Conservation (phyloP, 1,140 invertebrate species). For the Ditylenchus dipsaci region DNA sequence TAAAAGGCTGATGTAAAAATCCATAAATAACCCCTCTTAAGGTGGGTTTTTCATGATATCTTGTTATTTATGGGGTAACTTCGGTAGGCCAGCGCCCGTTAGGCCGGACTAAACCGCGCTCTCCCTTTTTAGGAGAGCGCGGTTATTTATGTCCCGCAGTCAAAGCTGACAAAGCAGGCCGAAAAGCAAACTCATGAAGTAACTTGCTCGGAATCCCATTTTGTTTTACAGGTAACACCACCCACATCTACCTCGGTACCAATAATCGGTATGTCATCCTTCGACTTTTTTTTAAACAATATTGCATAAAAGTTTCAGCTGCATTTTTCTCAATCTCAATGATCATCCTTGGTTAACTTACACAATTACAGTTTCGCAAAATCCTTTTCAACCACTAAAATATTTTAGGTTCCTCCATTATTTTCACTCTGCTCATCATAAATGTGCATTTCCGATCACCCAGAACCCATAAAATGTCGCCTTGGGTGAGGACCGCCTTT, state of each 20-base stretch:
- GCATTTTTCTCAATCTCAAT: slow-evolving; percentile 56
- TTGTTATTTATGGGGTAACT: too few species aligned
- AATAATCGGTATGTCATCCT: slow-evolving; percentile 72
- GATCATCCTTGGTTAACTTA: slow-evolving; percentile 51
- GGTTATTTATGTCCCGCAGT: too few species aligned
- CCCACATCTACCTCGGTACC: slow-evolving; percentile 77
- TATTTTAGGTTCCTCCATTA: slow-evolving; percentile 50
- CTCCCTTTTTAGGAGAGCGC: too few species aligned
- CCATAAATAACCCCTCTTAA: too few species aligned
- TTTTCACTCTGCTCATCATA: slow-evolving; percentile 50
- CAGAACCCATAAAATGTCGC: slow-evolving; percentile 50
- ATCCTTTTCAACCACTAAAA: slow-evolving; percentile 10
- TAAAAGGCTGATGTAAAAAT: too few species aligned
- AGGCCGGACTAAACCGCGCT: too few species aligned
- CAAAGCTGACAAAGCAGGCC: too few species aligned
- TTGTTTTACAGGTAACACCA: slow-evolving; percentile 67
- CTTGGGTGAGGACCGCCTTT: slow-evolving; percentile 71
- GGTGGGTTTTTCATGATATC: too few species aligned
- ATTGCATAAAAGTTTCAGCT: slow-evolving; percentile 12
- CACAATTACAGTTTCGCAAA: slow-evolving; percentile 49
- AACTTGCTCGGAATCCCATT: too few species aligned
- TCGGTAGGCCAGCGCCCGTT: too few species aligned
- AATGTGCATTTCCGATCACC: slow-evolving; percentile 51
- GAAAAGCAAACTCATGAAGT: too few species aligned
- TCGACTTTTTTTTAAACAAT: neutral